These are phyloP conservation scores for Alexandromys fortis DNA, from an alignment of 2,113 vertebrate species.

Conservation along the genomic window DNA sequence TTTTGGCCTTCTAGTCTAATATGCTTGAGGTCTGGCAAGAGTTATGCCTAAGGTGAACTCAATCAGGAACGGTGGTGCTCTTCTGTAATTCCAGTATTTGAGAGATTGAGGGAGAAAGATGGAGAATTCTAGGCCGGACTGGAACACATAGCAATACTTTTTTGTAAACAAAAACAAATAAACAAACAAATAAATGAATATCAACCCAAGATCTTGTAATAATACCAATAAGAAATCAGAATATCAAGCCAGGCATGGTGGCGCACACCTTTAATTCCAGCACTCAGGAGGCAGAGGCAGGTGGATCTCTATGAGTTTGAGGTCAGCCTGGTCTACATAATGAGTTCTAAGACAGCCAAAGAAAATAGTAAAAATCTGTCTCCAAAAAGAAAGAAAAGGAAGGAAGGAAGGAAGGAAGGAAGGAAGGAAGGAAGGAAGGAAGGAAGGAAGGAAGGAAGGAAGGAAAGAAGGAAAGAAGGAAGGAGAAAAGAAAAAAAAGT, in stretches of 20 bases:
- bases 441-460: not conserved
- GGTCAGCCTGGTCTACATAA: not conserved
- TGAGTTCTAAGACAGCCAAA: not conserved
- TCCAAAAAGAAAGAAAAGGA: not conserved
- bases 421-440: not conserved
- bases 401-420: not conserved
- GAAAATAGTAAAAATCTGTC: not conserved
- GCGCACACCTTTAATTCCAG: not conserved
- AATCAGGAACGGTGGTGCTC: not conserved
- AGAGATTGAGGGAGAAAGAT: not conserved
- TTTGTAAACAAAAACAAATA: not conserved
- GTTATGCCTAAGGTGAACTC: constrained; percentile 7
- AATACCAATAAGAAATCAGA: not conserved
- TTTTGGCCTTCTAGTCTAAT: constrained; percentile 62
- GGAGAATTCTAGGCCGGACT: not conserved
- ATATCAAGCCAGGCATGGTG: not conserved
- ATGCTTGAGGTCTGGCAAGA: constrained; percentile 57
- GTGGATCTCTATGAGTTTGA: not conserved
- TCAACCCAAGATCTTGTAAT: not conserved
- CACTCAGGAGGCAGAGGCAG: not conserved
- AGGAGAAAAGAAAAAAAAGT: not conserved
- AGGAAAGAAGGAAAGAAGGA: too few relatives aligned
- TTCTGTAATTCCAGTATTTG: not conserved
- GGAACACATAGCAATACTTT: not conserved
- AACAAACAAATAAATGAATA: not conserved